phyloP scores from a whole-genome alignment of 2,797 vertebrate species.

The Benthosema pterotum region DNA sequence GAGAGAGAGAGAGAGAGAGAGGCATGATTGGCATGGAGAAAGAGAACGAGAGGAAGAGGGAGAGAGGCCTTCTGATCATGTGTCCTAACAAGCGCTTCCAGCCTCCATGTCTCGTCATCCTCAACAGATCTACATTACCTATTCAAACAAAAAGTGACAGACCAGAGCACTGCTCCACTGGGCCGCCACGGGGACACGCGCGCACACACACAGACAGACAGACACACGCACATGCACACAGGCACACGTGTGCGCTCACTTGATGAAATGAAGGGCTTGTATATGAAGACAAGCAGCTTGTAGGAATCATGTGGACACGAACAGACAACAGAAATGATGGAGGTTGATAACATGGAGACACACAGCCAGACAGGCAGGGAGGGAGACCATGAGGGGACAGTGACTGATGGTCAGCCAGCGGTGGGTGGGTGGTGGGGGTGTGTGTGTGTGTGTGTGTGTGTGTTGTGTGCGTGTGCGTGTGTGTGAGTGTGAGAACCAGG shows the following conservation, averaged over 20 bases:
- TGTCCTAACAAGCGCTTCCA: constrained; percentile 98
- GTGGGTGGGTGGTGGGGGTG: no score
- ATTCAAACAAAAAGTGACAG: constrained; percentile 98
- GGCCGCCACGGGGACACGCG: constrained; percentile 77
- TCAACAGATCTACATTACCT: constrained; percentile 93
- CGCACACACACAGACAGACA: constrained; percentile 20
- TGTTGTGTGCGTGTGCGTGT: no score
- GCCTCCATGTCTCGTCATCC: constrained; percentile 93
- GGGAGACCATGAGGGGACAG: constrained; percentile 17
- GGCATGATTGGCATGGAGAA: constrained; percentile 96
- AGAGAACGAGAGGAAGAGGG: no score
- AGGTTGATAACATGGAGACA: constrained; percentile 18
- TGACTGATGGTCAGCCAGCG: constrained; percentile 57
- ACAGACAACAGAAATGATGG: constrained; percentile 84
- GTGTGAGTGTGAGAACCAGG: no score
- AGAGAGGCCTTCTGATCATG: constrained; percentile 96
- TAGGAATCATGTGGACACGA: constrained; percentile 85
- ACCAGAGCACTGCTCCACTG: constrained; percentile 88
- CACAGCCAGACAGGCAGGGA: no score
- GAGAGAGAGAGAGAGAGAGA: no score
- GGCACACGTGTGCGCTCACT: constrained; percentile 36
- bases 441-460: no score
- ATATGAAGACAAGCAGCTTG: constrained; percentile 88
- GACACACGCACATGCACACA: constrained; percentile 46
- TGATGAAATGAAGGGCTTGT: constrained; percentile 89